Base-by-base conservation (phyloP, 2,797 vertebrate species). In the Paratrypauchen microcephalus region DNA sequence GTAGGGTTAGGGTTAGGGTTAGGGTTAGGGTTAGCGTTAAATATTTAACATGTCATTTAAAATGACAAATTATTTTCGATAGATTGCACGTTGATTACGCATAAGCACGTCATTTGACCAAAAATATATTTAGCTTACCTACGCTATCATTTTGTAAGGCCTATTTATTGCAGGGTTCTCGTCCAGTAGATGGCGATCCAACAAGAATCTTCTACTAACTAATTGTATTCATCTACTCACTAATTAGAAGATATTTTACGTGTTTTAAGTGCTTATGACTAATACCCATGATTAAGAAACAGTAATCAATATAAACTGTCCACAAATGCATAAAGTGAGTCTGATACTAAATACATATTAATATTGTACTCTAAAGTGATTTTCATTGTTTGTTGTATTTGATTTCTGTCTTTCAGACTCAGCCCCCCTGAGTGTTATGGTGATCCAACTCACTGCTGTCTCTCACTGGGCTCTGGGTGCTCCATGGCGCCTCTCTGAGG, bases 401-500 rank as follows among this genome's bases (percentile, higher is more conserved):
- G 54, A n/a, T 73, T 65, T 64, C 5, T 66, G 57, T 58, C 56
- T 58, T 57, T 71, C 69, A 65, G 76, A 79, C 69, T n/a, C 66
- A 65, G 69, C 69, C 39, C 71, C 76, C 69, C 0, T 47, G 61
- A 45, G 63, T 77, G 66, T 64, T 74, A 80, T 71, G 78, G 80
- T 50, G 77, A 72, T 72, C 70, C 24, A 61, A 67, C 72, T 74
- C 4, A 65, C 65, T 71, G 67, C 57, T 65, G 61, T 72, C 74
- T 12, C 74, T 86, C 76, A 19, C 78, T 83, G 78, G 72, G 77
- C 69, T 82, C 77, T 73, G 58, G 74, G 58, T 76, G 76, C 78
- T 78, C 73, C 58, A 48, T 77, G 81, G 85, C 69, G 60, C 81
- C 78, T 85, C 47, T 5, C 45, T 0, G 77, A 87, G 92, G 92